Percentiles rank a stretch among this genome's conserved stretches.
These are phyloP conservation scores for Drosophila novamexicana DNA, from an alignment of 1,140 invertebrate species.

Conservation along the genomic window DNA sequence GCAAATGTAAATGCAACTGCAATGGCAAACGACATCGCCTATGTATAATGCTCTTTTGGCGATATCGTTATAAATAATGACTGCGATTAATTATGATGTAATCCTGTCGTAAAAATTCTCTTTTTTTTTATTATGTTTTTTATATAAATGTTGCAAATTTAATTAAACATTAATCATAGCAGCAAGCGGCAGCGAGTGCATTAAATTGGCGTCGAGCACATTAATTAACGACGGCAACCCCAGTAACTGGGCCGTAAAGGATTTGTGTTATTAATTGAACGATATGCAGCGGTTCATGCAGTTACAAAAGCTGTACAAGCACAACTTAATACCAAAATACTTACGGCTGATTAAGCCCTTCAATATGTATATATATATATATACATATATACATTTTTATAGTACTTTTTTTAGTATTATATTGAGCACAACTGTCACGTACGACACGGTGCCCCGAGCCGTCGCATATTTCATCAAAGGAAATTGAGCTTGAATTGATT, in stretches of 20 bases:
- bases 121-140: constrained; percentile 12
- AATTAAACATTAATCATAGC: constrained; percentile 78
- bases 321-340: constrained; percentile 3
- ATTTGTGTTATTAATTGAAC: constrained; percentile 76
- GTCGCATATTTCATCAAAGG: constrained; percentile 65
- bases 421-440: constrained; percentile 69
- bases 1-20: constrained; percentile 7
- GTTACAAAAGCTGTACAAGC: constrained; percentile 23
- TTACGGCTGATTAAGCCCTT: not conserved
- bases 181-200: constrained; percentile 42
- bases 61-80: constrained; percentile 77
- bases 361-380: not conserved
- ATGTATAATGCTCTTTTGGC: constrained; percentile 17
- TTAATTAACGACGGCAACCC: constrained; percentile 67
- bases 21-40: constrained; percentile 29
- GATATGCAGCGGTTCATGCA: constrained; percentile 37
- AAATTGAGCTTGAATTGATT: constrained; percentile 79
- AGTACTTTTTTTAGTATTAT: constrained; percentile 22
- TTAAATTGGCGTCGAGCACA: constrained; percentile 57
- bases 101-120: constrained; percentile 36
- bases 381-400: constrained; percentile 11
- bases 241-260: constrained; percentile 67
- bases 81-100: constrained; percentile 76
- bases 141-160: constrained; percentile 58
- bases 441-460: constrained; percentile 26